Base-by-base conservation (phyloP, 2,888 invertebrate species). In the Tenthredo mesomela region DNA sequence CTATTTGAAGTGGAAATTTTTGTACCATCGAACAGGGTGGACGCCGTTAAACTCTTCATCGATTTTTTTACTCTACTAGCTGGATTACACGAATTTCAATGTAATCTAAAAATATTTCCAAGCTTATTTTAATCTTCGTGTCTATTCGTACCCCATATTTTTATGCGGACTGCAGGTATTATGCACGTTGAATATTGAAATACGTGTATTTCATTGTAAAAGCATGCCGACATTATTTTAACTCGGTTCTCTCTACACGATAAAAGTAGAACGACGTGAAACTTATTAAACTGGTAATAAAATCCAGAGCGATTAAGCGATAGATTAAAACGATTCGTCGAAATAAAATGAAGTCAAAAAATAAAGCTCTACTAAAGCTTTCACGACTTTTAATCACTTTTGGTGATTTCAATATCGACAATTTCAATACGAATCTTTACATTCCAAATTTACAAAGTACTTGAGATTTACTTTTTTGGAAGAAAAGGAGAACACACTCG, bases 41-140 rank as follows among this genome's bases (percentile, higher is more conserved):
- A 43, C 21, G 2, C 25, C 43, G 21, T 25, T n/a, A 3, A 18
- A 43, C 40, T 4, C 18, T 2, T 43, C 10, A 25, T 29, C 9
- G 73, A 12, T 15, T 15, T 40, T 18, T 33, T 33, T 10, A 50
- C 29, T 50, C 58, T 0, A 47, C 47, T 4, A 47, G 12, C 15
- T 25, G 77, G 77, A 77, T 77, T 77, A 77, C 12, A 47, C 54
- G 29, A 77, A 77, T 33, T 77, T 18, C 54, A 33, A 9, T 54
- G 29, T 54, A 77, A 54, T 54, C 77, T 33, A 10, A 77, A 77
- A 29, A 54, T 54, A 77, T 77, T 54, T 29, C 33, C 25, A 54
- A 77, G 50, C 33, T 50, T 54, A 77, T 50, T 77, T 77, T 77
- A 77, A 77, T 77, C 77, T 29, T 7, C 43, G 71, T 43, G n/a